A percentile compares a stretch with the other conserved stretches of the same genome.
These are phyloP conservation scores for Zosterops hypoxanthus DNA, from an alignment of 2,113 vertebrate species.

Conservation along the genomic window DNA sequence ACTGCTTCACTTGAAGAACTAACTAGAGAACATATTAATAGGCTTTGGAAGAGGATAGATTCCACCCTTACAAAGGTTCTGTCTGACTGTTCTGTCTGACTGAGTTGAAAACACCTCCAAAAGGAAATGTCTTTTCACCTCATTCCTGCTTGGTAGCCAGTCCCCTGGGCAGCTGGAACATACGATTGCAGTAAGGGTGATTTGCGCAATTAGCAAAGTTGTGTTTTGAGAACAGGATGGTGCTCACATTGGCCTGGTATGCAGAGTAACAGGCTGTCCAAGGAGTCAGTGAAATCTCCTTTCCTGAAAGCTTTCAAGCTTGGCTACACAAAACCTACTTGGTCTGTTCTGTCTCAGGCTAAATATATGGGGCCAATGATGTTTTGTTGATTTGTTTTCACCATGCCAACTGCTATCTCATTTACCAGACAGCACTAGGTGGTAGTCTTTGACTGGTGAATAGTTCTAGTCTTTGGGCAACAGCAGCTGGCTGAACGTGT, in stretches of 20 bases:
- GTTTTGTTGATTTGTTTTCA: neutral
- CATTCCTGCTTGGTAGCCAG: neutral
- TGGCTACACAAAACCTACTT: neutral
- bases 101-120: neutral
- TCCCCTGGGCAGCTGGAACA: neutral
- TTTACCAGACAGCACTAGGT: neutral
- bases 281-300: neutral
- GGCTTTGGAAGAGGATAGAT: neutral
- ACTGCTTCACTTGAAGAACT: neutral
- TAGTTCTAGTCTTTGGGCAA: neutral
- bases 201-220: neutral
- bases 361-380: neutral
- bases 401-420: too few species aligned
- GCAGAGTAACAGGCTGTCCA: neutral
- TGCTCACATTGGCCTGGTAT: neutral
- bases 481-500: neutral
- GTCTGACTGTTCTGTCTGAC: neutral
- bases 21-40: neutral
- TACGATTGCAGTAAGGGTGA: neutral
- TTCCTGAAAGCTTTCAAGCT: neutral
- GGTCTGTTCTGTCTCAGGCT: neutral
- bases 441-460: neutral
- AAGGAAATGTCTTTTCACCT: neutral
- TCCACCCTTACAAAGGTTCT: neutral
- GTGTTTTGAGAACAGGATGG: neutral